Percentiles rank a stretch among this genome's conserved stretches.
Evolutionary conservation across 2,113 vertebrate genomes (phyloP).

Genomic region (Myrmecobius fasciatus): DNA sequence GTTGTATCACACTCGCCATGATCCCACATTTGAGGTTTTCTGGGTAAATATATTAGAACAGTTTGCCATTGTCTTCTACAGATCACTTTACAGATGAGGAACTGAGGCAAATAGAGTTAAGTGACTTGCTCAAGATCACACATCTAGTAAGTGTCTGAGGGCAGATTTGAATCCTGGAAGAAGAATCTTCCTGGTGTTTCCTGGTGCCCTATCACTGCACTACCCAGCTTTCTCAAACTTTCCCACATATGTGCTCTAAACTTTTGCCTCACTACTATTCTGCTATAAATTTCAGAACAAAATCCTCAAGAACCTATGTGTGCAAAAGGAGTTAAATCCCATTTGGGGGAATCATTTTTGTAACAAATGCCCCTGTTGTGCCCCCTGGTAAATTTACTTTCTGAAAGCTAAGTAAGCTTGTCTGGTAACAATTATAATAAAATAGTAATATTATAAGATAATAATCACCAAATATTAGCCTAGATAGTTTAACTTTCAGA

Average conservation of each 20-base stretch:
- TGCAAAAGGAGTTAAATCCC: background rate
- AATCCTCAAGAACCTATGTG: background rate
- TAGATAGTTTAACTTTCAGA: background rate
- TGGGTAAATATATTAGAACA: too few species aligned
- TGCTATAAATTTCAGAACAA: background rate
- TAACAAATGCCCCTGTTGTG: background rate
- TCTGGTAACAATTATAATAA: background rate
- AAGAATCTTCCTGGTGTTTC: too few species aligned
- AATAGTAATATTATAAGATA: background rate
- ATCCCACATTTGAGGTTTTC: too few species aligned
- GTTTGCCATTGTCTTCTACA: too few species aligned
- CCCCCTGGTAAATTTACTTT: background rate
- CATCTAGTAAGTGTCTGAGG: too few species aligned
- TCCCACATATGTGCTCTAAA: background rate
- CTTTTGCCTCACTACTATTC: background rate
- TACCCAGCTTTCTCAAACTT: background rate
- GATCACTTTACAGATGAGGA: too few species aligned
- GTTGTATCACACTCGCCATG: too few species aligned
- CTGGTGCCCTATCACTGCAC: too few species aligned
- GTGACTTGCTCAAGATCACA: too few species aligned
- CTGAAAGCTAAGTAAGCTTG: background rate
- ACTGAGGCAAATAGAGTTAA: too few species aligned
- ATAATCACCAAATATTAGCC: background rate
- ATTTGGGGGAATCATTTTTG: background rate
- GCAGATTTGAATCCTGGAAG: too few species aligned